Evolutionary conservation across 2,888 invertebrate species (phyloP), one percentile per base, ranked within the genome.

Genomic region (Carterocephalus palaemon): DNA sequence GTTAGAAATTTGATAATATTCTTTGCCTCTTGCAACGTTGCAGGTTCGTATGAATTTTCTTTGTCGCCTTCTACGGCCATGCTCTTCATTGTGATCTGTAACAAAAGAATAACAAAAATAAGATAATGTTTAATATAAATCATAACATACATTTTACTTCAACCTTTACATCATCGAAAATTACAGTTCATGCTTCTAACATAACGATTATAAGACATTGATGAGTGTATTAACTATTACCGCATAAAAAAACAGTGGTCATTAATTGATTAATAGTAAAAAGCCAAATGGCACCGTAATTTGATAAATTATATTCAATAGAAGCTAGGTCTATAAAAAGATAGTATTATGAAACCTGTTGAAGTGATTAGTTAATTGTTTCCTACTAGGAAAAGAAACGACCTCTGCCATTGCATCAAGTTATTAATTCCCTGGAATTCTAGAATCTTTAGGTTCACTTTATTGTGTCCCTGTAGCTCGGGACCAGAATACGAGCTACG

Each of bases 1-100:
- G 72, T 78, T 34, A 86, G 66, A 64, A 85, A 86, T 64, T 82
- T 84, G 51, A 86, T 85, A 46, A 81, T 67, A 60, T 86, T 86
- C 56, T 80, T 68, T 51, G 86, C 86, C 62, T 86, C 86, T 60
- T 85, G 86, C 40, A 86, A 59, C 38, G 81, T 75, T 51, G 77
- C 61, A 28, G 84, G 86, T 53, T 81, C 75, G 53, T 73, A 61
- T 46, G 73, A 57, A 56, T 74, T 73, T 62, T 77, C 76, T 58
- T 74, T 75, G 45, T 58, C 66, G 26, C 56, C 51, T 23, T 60
- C 64, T 29, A 57, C 64, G 23, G 77, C 62, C 75, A 76, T 75
- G 53, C 53, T 59, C 51, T 49, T 52, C 54, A 54, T 53, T 51
- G 52, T 52, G 62, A 70, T 70, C 76, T 78, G 73, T 41, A 78